Conservation (phyloP, 2,888 invertebrate species). For the Drosophila anomalata region DNA sequence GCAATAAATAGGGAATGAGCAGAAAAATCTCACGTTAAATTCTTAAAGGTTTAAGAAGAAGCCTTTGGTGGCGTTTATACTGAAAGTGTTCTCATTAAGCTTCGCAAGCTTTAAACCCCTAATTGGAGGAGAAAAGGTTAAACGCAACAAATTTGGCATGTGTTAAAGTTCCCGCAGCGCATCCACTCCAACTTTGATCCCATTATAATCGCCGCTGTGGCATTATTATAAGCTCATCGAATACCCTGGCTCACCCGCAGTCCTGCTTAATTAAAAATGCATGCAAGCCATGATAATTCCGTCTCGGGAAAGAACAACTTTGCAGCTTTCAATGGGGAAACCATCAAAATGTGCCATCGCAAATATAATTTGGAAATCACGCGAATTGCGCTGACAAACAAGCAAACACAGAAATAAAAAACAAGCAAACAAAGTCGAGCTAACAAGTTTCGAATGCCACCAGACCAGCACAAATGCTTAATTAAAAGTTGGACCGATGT, state of each 20-base stretch:
- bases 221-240: slow-evolving; percentile 15
- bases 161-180: slow-evolving; percentile 16
- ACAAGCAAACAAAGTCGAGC: slow-evolving; percentile 27
- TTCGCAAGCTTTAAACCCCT: not conserved
- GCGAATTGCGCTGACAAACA: slow-evolving; percentile 8
- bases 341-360: slow-evolving; percentile 32
- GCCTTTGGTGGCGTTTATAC: not conserved
- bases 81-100: not conserved
- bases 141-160: slow-evolving; percentile 1
- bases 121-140: not conserved
- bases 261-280: slow-evolving; percentile 36
- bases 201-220: slow-evolving; percentile 10
- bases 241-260: not conserved
- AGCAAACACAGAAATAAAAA: slow-evolving; percentile 17
- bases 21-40: not conserved
- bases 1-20: slow-evolving; percentile 30
- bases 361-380: slow-evolving; percentile 44
- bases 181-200: slow-evolving; percentile 2
- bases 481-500: slow-evolving; percentile 53
- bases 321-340: slow-evolving; percentile 14
- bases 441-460: slow-evolving; percentile 33
- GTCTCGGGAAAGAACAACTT: slow-evolving; percentile 13
- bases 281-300: slow-evolving; percentile 20
- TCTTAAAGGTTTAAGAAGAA: not conserved
- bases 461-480: slow-evolving; percentile 48